Percentiles rank a stretch among this genome's conserved stretches.
These are phyloP conservation scores for Danio rerio DNA, from an alignment of 2,113 vertebrate genomes.

Conservation along the genomic window DNA sequence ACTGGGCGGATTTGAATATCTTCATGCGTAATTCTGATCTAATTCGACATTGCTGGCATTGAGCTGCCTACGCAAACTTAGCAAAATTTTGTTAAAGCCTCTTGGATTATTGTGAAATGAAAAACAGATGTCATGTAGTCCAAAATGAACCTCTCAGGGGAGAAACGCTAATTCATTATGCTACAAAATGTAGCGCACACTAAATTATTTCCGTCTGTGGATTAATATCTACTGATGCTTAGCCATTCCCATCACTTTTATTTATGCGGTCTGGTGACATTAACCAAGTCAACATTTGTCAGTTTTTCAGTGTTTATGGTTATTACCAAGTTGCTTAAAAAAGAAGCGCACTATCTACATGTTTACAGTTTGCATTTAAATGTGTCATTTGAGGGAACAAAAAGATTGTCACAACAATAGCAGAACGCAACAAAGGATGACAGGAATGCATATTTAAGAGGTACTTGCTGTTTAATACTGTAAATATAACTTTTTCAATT, in stretches of 20 bases:
- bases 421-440: not conserved
- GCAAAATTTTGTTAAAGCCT: not conserved
- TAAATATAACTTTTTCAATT: not conserved
- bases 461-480: not conserved
- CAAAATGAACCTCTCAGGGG: not conserved
- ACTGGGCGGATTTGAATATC: not conserved
- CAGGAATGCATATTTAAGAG: not conserved
- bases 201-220: not conserved
- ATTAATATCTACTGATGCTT: slow-evolving; percentile 1
- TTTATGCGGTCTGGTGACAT: not conserved
- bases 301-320: not conserved
- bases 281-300: not conserved
- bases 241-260: not conserved
- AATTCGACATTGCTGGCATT: not conserved
- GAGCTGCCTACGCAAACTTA: not conserved
- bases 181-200: not conserved
- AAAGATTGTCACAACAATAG: not conserved
- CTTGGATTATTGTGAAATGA: slow-evolving; percentile 3
- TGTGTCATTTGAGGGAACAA: slow-evolving; percentile 8
- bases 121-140: slow-evolving; percentile 24
- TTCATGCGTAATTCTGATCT: not conserved
- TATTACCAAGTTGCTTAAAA: not conserved
- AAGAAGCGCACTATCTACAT: slow-evolving; percentile 8
- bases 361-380: slow-evolving; percentile 10
- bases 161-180: not conserved